phyloP scores from a whole-genome alignment of 2,113 vertebrate genomes.

The Hymenochirus boettgeri region DNA sequence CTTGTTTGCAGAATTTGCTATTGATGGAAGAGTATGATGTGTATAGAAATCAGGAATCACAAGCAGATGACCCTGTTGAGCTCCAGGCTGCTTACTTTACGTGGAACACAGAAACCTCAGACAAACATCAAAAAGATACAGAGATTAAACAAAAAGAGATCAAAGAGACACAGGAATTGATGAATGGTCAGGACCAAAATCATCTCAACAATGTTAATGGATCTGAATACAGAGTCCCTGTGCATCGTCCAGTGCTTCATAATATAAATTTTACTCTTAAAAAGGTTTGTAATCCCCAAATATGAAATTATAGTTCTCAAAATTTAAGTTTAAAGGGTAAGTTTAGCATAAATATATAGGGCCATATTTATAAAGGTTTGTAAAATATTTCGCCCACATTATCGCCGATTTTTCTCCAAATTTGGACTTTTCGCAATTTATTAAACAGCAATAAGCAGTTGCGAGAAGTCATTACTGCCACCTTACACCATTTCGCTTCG shows the following conservation, averaged over 20 bases:
- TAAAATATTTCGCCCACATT: too few species aligned
- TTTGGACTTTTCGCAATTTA: too few species aligned
- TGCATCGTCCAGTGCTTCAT: constrained; percentile 64
- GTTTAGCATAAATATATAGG: too few species aligned
- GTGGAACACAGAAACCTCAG: constrained; percentile 51
- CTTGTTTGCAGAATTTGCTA: constrained; percentile 62
- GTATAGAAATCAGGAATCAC: constrained; percentile 54
- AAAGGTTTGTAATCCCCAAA: constrained; percentile 57
- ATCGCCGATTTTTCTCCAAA: too few species aligned
- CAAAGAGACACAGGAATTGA: constrained; percentile 51
- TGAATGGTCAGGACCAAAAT: constrained; percentile 47
- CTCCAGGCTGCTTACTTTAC: constrained; percentile 64
- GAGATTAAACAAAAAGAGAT: constrained; percentile 41
- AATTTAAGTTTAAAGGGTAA: too few species aligned
- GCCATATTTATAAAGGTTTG: too few species aligned
- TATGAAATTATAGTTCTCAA: too few species aligned
- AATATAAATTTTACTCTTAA: constrained; percentile 61
- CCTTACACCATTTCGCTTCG: too few species aligned
- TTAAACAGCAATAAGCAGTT: too few species aligned
- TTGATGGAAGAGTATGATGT: constrained; percentile 66
- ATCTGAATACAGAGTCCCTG: constrained; percentile 55
- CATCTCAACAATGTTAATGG: background rate
- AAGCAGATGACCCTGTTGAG: constrained; percentile 59
- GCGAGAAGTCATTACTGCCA: too few species aligned
- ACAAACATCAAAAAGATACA: background rate